These are phyloP conservation scores for Synanthedon tipuliformis DNA, from an alignment of 2,888 invertebrate species.

Conservation along the genomic window DNA sequence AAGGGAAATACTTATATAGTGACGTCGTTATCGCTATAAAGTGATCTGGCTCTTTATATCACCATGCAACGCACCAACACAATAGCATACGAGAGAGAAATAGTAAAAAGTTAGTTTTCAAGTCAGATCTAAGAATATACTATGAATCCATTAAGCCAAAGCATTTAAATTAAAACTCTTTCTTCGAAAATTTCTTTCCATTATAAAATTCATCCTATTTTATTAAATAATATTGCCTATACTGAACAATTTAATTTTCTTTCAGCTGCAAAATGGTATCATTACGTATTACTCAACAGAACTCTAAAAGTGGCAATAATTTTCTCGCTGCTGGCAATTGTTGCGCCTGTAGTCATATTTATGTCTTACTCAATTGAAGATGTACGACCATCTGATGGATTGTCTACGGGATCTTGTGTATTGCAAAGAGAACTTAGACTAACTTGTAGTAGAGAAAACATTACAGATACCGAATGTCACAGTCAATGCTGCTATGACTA, in stretches of 20 bases:
- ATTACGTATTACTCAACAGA: constrained; percentile 43
- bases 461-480: constrained; percentile 40
- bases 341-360: constrained; percentile 42
- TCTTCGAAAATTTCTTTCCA: too few relatives aligned
- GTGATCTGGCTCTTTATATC: too few relatives aligned
- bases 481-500: constrained; percentile 64
- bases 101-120: too few relatives aligned
- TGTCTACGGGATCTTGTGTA: constrained; percentile 49
- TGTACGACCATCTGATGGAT: constrained; percentile 39
- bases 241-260: constrained; percentile 7
- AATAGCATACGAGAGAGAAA: too few relatives aligned
- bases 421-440: constrained; percentile 33
- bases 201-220: too few relatives aligned
- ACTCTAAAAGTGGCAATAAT: constrained; percentile 33
- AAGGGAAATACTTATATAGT: too few relatives aligned
- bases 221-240: not conserved
- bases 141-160: too few relatives aligned
- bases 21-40: too few relatives aligned
- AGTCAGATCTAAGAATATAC: too few relatives aligned
- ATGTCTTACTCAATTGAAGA: constrained; percentile 29
- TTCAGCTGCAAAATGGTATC: constrained; percentile 53
- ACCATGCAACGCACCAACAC: too few relatives aligned
- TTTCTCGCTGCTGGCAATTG: constrained; percentile 25
- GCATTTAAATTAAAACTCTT: too few relatives aligned
- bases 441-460: constrained; percentile 40